phyloP scores from a whole-genome alignment of 2,888 invertebrate genomes.

The Erebia palarica region DNA sequence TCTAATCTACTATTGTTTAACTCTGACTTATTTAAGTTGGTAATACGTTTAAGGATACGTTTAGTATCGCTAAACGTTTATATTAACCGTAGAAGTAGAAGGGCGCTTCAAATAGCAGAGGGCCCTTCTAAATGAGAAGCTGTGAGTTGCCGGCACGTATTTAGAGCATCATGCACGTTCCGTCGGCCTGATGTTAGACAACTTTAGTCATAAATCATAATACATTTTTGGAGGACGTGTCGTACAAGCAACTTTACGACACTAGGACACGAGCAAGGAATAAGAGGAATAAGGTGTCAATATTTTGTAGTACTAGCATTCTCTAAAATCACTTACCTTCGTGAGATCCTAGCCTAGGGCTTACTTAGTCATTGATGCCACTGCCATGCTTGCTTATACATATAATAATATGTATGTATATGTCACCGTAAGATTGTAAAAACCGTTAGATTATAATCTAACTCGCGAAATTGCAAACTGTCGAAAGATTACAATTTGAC shows the following conservation, averaged over 20 bases:
- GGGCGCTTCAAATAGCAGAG: slow-evolving; percentile 45
- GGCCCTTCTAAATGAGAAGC: slow-evolving; percentile 32
- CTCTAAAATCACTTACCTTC: too few relatives aligned
- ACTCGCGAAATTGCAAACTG: too few relatives aligned
- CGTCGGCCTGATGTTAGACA: slow-evolving; percentile 43
- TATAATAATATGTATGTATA: too few relatives aligned
- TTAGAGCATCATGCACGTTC: slow-evolving; percentile 47
- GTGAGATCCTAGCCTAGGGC: too few relatives aligned
- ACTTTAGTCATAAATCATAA: slow-evolving; percentile 34
- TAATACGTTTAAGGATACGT: too few relatives aligned
- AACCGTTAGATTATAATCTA: too few relatives aligned
- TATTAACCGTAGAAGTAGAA: slow-evolving; percentile 28
- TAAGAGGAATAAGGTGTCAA: background rate
- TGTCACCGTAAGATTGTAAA: too few relatives aligned
- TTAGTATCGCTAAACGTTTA: slow-evolving; percentile 25
- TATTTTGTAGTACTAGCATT: background rate
- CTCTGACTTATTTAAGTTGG: slow-evolving; percentile 7
- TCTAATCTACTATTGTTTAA: too few relatives aligned
- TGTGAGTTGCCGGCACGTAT: slow-evolving; percentile 41
- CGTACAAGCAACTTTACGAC: background rate
- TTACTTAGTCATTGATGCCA: too few relatives aligned
- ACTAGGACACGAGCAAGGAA: background rate
- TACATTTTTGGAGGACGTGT: slow-evolving; percentile 1
- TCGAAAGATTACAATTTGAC: too few relatives aligned
- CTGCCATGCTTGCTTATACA: too few relatives aligned